Percentiles rank a stretch among this genome's conserved stretches.
Evolutionary conservation across 2,797 vertebrate genomes (phyloP).

Genomic region (Iguana delicatissima): DNA sequence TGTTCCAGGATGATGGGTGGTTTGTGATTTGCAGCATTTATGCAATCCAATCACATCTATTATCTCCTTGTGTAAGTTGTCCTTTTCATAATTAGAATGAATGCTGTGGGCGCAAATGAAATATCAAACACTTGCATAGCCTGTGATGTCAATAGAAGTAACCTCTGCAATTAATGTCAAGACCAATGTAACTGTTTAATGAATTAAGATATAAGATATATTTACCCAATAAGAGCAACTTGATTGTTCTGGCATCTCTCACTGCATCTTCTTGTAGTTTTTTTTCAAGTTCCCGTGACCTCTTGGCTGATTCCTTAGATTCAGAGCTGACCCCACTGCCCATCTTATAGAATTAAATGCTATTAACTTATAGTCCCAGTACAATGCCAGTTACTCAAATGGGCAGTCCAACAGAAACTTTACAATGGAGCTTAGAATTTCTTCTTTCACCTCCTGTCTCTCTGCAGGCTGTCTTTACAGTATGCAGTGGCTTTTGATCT

Average conservation of each 20-base stretch:
- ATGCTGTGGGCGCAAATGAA: neutral
- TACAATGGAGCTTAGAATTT: conserved; percentile 17
- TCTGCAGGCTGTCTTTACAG: conserved; percentile 57
- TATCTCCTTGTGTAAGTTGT: neutral
- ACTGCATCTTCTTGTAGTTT: conserved; percentile 82
- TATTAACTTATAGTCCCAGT: conserved; percentile 8
- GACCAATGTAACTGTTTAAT: neutral
- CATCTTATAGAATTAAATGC: conserved; percentile 63
- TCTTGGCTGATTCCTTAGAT: conserved; percentile 76
- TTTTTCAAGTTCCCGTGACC: conserved; percentile 81
- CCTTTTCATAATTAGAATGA: neutral
- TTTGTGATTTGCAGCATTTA: neutral
- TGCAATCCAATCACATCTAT: neutral
- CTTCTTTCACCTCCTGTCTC: neutral
- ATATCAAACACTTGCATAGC: neutral
- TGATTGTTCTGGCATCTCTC: conserved; percentile 79
- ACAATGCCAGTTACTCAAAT: conserved; percentile 5
- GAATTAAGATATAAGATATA: conserved; percentile 16
- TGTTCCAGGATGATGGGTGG: neutral
- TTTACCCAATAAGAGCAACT: conserved; percentile 81
- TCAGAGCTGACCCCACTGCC: conserved; percentile 78
- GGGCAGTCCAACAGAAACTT: neutral
- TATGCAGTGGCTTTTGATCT: conserved; percentile 42
- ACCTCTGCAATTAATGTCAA: conserved; percentile 31
- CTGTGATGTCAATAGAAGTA: conserved; percentile 25